Percentiles rank a stretch among this genome's conserved stretches.
Evolutionary conservation across 1,140 invertebrate species (phyloP).

Genomic region (Leptonema lineaticorne): DNA sequence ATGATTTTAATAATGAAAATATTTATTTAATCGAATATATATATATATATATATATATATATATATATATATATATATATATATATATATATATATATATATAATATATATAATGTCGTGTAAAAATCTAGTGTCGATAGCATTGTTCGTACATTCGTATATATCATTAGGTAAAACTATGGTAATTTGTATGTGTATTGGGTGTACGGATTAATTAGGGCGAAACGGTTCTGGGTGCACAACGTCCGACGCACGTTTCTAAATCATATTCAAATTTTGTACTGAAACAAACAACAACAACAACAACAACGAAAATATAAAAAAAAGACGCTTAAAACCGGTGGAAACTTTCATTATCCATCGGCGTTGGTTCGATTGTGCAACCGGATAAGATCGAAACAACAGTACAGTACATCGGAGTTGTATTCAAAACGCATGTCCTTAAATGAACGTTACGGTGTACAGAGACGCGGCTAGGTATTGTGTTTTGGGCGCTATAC

Average conservation of each 20-base stretch:
- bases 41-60: too few species aligned
- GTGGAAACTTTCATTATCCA: conserved; percentile 39
- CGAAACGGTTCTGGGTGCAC: conserved; percentile 34
- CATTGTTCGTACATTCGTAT: too few species aligned
- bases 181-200: background rate
- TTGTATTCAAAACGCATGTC: background rate
- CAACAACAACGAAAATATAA: too few species aligned
- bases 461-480: too few species aligned
- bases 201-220: conserved; percentile 32
- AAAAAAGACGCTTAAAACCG: conserved; percentile 34
- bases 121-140: too few species aligned
- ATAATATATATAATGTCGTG: too few species aligned
- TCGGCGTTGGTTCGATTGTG: conserved; percentile 25
- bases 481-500: too few species aligned
- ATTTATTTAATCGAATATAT: too few species aligned
- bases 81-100: too few species aligned
- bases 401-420: background rate
- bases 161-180: too few species aligned
- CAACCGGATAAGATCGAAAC: conserved; percentile 24
- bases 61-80: too few species aligned
- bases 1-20: too few species aligned
- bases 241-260: conserved; percentile 23
- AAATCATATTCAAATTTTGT: conserved; percentile 36
- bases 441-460: background rate
- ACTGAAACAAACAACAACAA: conserved; percentile 38